Evolutionary conservation across 2,113 vertebrate genomes (phyloP).

Genomic region (Oreochromis spilurus): DNA sequence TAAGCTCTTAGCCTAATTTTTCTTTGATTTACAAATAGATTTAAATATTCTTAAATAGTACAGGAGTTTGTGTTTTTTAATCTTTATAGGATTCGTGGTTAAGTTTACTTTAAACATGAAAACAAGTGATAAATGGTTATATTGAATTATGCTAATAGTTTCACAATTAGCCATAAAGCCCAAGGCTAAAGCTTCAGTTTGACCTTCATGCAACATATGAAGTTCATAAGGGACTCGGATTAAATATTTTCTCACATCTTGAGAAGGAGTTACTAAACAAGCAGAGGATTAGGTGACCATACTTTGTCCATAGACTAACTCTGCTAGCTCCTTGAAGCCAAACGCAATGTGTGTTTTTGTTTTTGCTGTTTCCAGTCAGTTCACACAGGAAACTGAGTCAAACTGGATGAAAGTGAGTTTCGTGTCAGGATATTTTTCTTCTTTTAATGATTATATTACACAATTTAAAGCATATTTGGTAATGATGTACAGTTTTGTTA

Average conservation of each 20-base stretch:
- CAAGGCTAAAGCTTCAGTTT: background rate
- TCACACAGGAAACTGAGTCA: background rate
- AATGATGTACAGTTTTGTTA: background rate
- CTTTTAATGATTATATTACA: background rate
- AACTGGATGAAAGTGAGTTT: background rate
- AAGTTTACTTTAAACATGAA: background rate
- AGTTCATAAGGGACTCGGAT: background rate
- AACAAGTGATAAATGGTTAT: background rate
- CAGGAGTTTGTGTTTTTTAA: background rate
- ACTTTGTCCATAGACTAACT: background rate
- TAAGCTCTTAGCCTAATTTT: background rate
- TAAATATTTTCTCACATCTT: background rate
- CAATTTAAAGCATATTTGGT: background rate
- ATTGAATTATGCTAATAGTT: background rate
- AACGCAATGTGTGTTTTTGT: background rate
- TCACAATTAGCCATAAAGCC: background rate
- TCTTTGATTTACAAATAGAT: background rate
- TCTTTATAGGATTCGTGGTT: background rate
- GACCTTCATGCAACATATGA: background rate
- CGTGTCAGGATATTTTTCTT: background rate
- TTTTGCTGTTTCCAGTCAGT: background rate
- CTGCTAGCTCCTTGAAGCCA: background rate
- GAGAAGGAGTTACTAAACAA: background rate
- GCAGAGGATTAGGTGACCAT: background rate
- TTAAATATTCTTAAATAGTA: background rate